Evolutionary conservation across 2,113 vertebrate genomes (phyloP), one percentile per base, ranked within the genome.

Genomic region (Semicossyphus pulcher): DNA sequence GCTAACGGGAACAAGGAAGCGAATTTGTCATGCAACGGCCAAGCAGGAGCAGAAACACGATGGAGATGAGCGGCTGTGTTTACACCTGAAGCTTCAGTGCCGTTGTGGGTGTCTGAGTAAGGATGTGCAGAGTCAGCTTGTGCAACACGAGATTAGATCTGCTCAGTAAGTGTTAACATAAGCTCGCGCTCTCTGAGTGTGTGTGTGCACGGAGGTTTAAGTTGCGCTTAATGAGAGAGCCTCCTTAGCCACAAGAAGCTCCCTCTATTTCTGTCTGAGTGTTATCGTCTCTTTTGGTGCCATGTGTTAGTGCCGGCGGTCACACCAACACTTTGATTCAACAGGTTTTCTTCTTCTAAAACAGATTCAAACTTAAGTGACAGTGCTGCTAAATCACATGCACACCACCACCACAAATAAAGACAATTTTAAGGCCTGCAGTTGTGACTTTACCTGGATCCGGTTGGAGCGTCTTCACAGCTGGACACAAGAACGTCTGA

Each of bases 401-500:
- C 4, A 14, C 8, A 26, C 21, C 42, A 54, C 1, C 18, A 18
- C n/a, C n/a, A n/a, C n/a, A n/a, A n/a, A n/a, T n/a, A 48, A 15
- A 23, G 25, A 8, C 37, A 47, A 11, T 48, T n/a, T 44, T 3
- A 60, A 66, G 49, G 47, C n/a, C 32, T 20, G 32, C 5, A 21
- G 18, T 1, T 48, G 20, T 23, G 49, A 64, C 36, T 29, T 80
- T 93, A 96, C 95, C 95, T 95, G 93, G 71, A 77, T 86, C 44
- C 34, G 68, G 47, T 32, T 86, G 84, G 28, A 48, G 15, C 20
- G 80, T 20, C 37, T 82, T 87, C 72, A 92, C 80, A 2, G 92
- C 91, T 14, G 95, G 94, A 85, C 92, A 94, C 75, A 97, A 86
- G 83, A 97, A 95, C 1, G 94, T 94, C 89, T 96, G 95, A 78